Evolutionary conservation across 1,140 invertebrate species (phyloP), one percentile per base, ranked within the genome.

Genomic region (Pentalonia nigronervosa): DNA sequence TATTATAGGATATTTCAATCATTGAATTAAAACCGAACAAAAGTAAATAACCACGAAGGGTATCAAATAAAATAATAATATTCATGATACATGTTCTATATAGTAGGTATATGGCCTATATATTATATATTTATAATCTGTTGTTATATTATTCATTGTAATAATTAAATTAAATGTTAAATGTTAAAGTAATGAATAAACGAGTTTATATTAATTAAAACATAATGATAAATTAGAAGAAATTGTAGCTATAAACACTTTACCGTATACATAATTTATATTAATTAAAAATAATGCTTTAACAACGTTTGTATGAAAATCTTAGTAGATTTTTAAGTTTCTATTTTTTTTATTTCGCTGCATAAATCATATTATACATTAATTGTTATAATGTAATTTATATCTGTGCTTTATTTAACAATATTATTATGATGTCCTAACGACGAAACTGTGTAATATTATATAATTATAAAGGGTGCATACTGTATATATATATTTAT

Each of bases 161-260:
- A 30, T 67, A n/a, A 67, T 67, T 67, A 30, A 67, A n/a, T 67
- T 67, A 67, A 60, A 60, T 60, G 25, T 60, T 25, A 60, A 60
- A 67, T 60, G 25, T 23, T 60, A 60, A 60, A 25, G 4, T 67
- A 67, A 67, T 67, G 60, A n/a, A 67, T 67, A 67, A 67, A n/a
- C 60, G 60, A 67, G 60, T 30, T 67, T 67, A 67, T 67, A 67
- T 67, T 67, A 67, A 67, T 67, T n/a, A 67, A 67, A 67, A 67
- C 60, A 11, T 11, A 14, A 30, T 67, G 30, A 9, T 67, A 30
- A 11, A 67, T 67, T 67, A 67, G 30, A 30, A 67, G 60, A 30
- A 67, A 67, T 67, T n/a, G 9, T n/a, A 67, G 30, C 25, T 67
- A 67, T 11, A 67, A n/a, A 67, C 30, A 67, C 30, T 67, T 14